Evolutionary conservation across 2,797 vertebrate genomes (phyloP).

Genomic region (Rhyacichthys aspro): DNA sequence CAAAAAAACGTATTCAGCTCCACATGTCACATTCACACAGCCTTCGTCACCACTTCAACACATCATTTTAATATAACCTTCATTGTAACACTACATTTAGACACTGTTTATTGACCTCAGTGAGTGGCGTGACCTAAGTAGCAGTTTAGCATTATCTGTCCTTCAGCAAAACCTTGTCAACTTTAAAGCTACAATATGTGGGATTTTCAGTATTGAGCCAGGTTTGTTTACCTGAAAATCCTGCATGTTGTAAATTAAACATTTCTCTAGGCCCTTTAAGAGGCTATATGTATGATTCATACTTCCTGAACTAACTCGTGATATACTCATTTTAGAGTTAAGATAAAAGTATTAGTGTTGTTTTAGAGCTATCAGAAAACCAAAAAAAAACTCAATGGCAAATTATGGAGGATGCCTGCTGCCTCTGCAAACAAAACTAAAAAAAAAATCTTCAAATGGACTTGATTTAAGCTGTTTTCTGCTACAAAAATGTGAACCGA

Average conservation of each 20-base stretch:
- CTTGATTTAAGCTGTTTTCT: too few species aligned
- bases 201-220: background rate
- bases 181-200: background rate
- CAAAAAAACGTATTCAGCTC: conserved; percentile 9
- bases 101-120: conserved; percentile 12
- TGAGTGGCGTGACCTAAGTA: background rate
- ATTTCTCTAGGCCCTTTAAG: background rate
- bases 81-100: conserved; percentile 7
- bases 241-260: background rate
- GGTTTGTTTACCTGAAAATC: background rate
- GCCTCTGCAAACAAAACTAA: too few species aligned
- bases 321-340: too few species aligned
- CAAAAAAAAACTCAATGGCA: too few species aligned
- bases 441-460: too few species aligned
- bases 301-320: too few species aligned
- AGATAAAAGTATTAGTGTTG: too few species aligned
- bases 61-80: conserved; percentile 30
- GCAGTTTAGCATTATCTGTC: background rate
- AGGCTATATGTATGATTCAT: background rate
- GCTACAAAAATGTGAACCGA: too few species aligned
- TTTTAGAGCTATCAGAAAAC: too few species aligned
- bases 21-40: conserved; percentile 33
- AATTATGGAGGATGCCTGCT: too few species aligned
- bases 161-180: conserved; percentile 2
- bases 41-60: conserved; percentile 26